phyloP scores from a whole-genome alignment of 1,140 invertebrate genomes.

The Holotrichia oblita region DNA sequence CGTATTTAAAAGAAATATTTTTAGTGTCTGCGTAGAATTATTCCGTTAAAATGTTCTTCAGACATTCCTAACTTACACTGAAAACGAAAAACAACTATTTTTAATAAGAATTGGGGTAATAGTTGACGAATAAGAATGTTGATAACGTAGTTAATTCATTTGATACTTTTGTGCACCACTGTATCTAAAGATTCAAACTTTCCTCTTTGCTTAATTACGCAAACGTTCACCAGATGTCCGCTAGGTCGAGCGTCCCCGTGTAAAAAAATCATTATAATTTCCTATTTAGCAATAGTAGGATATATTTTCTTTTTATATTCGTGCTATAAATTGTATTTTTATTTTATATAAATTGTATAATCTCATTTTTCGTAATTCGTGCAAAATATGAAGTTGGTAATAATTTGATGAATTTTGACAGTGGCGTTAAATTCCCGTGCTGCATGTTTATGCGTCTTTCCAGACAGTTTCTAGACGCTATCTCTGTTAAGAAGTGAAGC shows the following conservation, averaged over 20 bases:
- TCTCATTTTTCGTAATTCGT: neutral
- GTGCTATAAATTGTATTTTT: neutral
- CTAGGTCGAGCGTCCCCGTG: neutral
- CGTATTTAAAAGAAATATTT: no score
- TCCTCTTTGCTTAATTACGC: neutral
- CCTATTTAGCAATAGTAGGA: neutral
- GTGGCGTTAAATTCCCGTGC: neutral
- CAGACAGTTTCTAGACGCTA: neutral
- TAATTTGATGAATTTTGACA: neutral
- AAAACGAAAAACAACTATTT: no score
- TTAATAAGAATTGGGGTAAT: neutral
- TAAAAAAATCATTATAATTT: neutral
- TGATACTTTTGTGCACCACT: neutral
- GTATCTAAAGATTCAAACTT: conserved; percentile 2
- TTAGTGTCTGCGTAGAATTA: no score
- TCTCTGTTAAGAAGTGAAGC: neutral
- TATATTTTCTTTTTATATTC: conserved; percentile 8
- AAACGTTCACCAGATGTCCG: neutral
- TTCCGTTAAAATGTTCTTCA: no score
- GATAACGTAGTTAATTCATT: neutral
- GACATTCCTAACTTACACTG: no score
- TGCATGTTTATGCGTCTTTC: conserved; percentile 30
- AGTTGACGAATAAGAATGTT: neutral
- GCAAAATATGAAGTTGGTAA: conserved; percentile 13
- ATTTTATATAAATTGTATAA: neutral